Evolutionary conservation across 2,797 vertebrate species (phyloP).

Genomic region (Typhlichthys subterraneus): DNA sequence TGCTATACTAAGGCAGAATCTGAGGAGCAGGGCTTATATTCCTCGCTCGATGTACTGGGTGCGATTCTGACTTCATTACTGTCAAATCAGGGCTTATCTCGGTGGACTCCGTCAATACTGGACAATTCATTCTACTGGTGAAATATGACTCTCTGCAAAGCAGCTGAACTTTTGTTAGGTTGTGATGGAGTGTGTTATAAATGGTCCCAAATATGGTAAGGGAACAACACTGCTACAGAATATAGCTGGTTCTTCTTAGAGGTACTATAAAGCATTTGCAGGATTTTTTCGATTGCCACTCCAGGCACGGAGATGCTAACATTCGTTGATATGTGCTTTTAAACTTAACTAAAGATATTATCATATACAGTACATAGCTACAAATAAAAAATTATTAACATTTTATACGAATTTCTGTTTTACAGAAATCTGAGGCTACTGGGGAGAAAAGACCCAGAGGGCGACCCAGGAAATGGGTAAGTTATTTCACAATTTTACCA

Average conservation of each 20-base stretch:
- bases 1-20: neutral
- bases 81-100: slow-evolving; percentile 51
- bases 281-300: neutral
- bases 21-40: too few species aligned
- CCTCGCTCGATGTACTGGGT: slow-evolving; percentile 17
- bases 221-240: neutral
- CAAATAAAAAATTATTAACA: neutral
- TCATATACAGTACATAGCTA: too few species aligned
- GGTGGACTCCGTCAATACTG: slow-evolving; percentile 36
- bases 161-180: slow-evolving; percentile 13
- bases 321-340: neutral
- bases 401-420: slow-evolving; percentile 19
- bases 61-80: slow-evolving; percentile 39
- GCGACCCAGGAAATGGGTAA: slow-evolving; percentile 95
- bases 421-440: slow-evolving; percentile 81
- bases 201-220: neutral
- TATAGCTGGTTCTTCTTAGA: slow-evolving; percentile 1
- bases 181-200: slow-evolving; percentile 21
- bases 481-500: neutral
- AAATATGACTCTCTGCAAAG: slow-evolving; percentile 49
- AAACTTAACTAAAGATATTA: neutral
- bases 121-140: slow-evolving; percentile 44
- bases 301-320: too few species aligned
- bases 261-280: neutral
- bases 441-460: slow-evolving; percentile 94